Evolutionary conservation across 2,113 vertebrate genomes (phyloP), one percentile per base, ranked within the genome.

Genomic region (Setophaga coronata): DNA sequence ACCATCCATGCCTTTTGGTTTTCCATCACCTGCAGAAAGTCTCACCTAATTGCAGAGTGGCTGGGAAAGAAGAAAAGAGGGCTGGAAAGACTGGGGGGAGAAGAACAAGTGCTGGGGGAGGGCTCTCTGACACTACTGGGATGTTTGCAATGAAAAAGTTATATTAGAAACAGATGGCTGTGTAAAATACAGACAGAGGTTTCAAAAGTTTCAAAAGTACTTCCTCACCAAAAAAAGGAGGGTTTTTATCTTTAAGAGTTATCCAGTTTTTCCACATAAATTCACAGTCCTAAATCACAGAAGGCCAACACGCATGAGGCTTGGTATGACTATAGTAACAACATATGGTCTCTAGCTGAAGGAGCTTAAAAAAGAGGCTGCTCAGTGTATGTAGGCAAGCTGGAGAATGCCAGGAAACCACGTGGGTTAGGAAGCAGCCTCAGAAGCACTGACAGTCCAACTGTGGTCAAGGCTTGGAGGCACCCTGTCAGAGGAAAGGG

Each of bases 281-380:
- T 95, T 94, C 65, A 85, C 56, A 81, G 89, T 90, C 80, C 69
- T 90, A 93, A 89, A 81, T 87, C 80, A 90, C 80, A 92, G 54
- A 73, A 57, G 47, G 60, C 71, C 82, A 73, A 45, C 18, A 45
- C 9, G 50, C 64, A 87, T 0, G 0, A 95, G 36, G 66, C 71
- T 94, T 9, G 0, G 54, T 72, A 82, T 45, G 88, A 92, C 58
- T 93, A 42, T 34, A 83, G 82, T 48, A 83, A 88, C 79, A 93
- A 86, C 79, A 82, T 82, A 94, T 43, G 90, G 78, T 91, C 61
- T 82, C 40, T 66, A 77, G 67, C 74, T 38, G 51, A 61, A 92
- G 54, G 18, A 93, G 47, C 72, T 92, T 87, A 89, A 93, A 96
- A 94, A 91, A 88, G 87, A 79, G 66, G 58, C 70, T 70, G 79